Conservation (phyloP, 2,797 vertebrate genomes). For the Selene dorsalis region DNA sequence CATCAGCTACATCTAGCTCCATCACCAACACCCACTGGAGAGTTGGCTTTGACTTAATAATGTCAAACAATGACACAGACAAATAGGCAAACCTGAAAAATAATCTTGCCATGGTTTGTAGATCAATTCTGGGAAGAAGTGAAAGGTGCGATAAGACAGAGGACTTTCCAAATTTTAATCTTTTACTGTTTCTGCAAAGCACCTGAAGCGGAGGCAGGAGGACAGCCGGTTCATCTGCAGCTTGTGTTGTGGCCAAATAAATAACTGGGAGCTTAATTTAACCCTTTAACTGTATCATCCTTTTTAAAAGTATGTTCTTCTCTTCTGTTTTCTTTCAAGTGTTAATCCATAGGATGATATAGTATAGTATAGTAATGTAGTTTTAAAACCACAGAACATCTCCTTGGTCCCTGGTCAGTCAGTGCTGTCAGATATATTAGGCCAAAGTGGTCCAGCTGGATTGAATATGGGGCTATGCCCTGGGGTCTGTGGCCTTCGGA, state of each 20-base stretch:
- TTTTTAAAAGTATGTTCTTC: too few species aligned
- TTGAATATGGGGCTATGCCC: too few species aligned
- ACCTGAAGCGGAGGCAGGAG: not conserved
- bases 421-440: too few species aligned
- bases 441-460: too few species aligned
- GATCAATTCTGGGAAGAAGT: slow-evolving; percentile 21
- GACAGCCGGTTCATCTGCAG: slow-evolving; percentile 3
- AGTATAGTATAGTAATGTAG: too few species aligned
- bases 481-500: too few species aligned
- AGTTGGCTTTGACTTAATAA: slow-evolving; percentile 31
- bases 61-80: slow-evolving; percentile 14
- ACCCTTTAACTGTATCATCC: not conserved
- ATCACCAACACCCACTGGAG: slow-evolving; percentile 20
- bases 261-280: not conserved
- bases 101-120: slow-evolving; percentile 14
- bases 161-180: slow-evolving; percentile 29
- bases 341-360: too few species aligned
- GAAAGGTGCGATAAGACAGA: slow-evolving; percentile 34
- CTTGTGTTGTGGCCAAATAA: not conserved
- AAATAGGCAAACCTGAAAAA: slow-evolving; percentile 30
- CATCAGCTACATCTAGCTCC: slow-evolving; percentile 40
- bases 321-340: too few species aligned
- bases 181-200: slow-evolving; percentile 10
- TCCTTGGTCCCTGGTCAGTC: too few species aligned
- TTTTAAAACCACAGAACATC: too few species aligned